Percentiles rank a stretch among this genome's conserved stretches.
These are phyloP conservation scores for Zootoca vivipara DNA, from an alignment of 2,113 vertebrate species.

Conservation along the genomic window DNA sequence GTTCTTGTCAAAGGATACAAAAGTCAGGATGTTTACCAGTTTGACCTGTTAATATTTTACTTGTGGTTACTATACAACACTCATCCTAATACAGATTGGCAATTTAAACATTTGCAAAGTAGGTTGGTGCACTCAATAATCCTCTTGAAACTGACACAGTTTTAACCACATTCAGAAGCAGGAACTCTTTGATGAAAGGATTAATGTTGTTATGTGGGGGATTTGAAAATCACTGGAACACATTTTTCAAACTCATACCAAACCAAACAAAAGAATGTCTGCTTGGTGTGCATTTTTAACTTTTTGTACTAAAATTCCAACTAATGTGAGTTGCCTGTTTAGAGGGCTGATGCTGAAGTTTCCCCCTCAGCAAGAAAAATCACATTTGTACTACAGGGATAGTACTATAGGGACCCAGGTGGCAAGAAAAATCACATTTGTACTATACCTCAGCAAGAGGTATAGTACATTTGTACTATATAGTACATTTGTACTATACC, in stretches of 20 bases:
- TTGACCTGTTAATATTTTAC: conserved; percentile 8
- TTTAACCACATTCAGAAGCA: neutral
- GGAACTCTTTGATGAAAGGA: conserved; percentile 16
- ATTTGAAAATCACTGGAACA: neutral
- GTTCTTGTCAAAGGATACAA: neutral
- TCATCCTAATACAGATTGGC: conserved; percentile 34
- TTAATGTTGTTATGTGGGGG: neutral
- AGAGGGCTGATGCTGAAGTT: neutral
- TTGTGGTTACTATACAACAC: conserved; percentile 41
- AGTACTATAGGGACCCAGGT: no score
- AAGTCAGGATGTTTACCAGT: neutral
- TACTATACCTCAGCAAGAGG: no score
- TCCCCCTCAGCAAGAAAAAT: neutral
- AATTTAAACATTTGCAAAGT: neutral
- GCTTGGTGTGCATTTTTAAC: neutral
- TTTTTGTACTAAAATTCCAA: neutral
- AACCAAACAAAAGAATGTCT: neutral
- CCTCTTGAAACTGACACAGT: conserved; percentile 45
- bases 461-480: no score
- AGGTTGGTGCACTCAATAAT: conserved; percentile 32
- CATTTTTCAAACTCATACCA: accelerated
- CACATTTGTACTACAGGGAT: neutral
- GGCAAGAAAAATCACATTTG: no score
- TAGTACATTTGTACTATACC: no score
- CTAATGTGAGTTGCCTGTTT: neutral